Evolutionary conservation across 2,888 invertebrate genomes (phyloP).

Genomic region (Eucriotettix oculatus): DNA sequence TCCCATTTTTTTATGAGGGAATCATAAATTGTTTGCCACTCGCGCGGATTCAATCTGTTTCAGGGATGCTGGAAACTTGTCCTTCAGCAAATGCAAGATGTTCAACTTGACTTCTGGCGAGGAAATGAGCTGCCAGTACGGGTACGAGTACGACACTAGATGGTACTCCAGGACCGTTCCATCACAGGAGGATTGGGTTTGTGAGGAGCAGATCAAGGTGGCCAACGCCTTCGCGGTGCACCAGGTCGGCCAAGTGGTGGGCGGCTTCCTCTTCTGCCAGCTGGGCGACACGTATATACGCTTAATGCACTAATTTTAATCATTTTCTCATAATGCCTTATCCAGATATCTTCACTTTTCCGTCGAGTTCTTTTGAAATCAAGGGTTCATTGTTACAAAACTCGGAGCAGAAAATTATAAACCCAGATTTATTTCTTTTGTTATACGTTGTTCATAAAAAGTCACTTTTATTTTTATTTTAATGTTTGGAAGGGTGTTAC

Average conservation of each 20-base stretch:
- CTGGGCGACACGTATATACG: conserved; percentile 36
- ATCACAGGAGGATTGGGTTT: conserved; percentile 37
- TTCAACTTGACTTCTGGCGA: conserved; percentile 21
- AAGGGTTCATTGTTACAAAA: too few relatives aligned
- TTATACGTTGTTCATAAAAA: too few relatives aligned
- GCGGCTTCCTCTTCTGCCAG: conserved; percentile 37
- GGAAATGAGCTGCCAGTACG: conserved; percentile 20
- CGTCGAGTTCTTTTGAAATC: too few relatives aligned
- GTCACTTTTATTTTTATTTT: too few relatives aligned
- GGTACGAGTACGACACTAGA: conserved; percentile 36
- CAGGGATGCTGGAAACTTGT: not conserved
- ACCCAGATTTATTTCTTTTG: too few relatives aligned
- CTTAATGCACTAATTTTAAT: not conserved
- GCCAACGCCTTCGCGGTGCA: conserved; percentile 35
- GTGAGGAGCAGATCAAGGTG: conserved; percentile 32
- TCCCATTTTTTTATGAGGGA: too few relatives aligned
- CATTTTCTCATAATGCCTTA: too few relatives aligned
- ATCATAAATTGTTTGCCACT: too few relatives aligned
- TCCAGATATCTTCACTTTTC: too few relatives aligned
- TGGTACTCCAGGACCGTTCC: conserved; percentile 34
- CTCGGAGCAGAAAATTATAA: too few relatives aligned
- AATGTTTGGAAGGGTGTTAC: too few relatives aligned
- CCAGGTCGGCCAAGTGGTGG: conserved; percentile 35
- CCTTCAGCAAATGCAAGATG: conserved; percentile 24
- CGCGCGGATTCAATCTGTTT: too few relatives aligned